These are phyloP conservation scores for Latheticus oryzae DNA, from an alignment of 2,888 invertebrate species.

Conservation along the genomic window DNA sequence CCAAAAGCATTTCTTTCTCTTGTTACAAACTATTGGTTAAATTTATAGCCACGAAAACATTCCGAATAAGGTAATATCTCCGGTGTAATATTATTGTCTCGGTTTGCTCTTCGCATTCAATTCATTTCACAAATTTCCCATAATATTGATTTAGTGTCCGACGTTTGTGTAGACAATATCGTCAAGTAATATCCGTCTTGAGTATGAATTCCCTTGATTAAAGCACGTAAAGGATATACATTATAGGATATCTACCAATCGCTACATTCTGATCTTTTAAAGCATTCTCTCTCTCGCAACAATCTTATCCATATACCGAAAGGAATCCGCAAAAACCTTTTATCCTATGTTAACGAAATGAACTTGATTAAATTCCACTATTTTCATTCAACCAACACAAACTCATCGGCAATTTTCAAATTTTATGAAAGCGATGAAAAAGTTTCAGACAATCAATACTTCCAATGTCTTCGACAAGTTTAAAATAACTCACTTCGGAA, in stretches of 20 bases:
- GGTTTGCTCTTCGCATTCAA: conserved; percentile 44
- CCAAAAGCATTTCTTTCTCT: too few species aligned
- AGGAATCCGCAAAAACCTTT: conserved; percentile 25
- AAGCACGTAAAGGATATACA: conserved; percentile 62
- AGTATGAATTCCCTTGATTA: conserved; percentile 58
- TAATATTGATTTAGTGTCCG: conserved; percentile 56
- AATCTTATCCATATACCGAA: conserved; percentile 25
- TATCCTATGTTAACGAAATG: conserved; percentile 20
- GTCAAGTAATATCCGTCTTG: conserved; percentile 58
- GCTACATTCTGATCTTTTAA: conserved; percentile 52
- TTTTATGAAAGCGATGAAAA: too few species aligned
- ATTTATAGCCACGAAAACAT: too few species aligned
- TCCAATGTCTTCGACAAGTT: too few species aligned
- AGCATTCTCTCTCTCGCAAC: conserved; percentile 31
- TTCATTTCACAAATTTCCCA: conserved; percentile 52
- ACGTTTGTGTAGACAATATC: conserved; percentile 57
- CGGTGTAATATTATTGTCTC: conserved; percentile 50
- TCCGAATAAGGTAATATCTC: conserved; percentile 48
- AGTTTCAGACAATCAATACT: too few species aligned
- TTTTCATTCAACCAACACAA: too few species aligned
- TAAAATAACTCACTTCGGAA: too few species aligned
- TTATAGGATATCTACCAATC: conserved; percentile 54
- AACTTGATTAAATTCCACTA: conserved; percentile 18
- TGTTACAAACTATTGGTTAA: too few species aligned
- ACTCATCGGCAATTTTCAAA: too few species aligned